Base-by-base conservation (phyloP, 2,888 invertebrate genomes). In the Drosophila stalkeri region DNA sequence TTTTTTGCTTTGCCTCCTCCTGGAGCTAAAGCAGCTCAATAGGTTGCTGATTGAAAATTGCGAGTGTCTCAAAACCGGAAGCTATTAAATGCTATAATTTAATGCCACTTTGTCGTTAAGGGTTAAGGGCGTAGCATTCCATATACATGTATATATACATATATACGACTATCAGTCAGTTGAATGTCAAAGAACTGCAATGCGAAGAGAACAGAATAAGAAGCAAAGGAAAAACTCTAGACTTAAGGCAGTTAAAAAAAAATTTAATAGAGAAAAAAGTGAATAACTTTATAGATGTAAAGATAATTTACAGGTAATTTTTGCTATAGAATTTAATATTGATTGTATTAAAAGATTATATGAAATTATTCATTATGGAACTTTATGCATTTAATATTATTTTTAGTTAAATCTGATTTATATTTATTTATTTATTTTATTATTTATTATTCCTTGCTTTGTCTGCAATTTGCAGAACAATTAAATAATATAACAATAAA, bases 21-120 rank as follows among this genome's bases (percentile, higher is more conserved):
- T 31, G 55, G 12, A 27, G 55, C 14, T 12, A 27, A 3, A 39
- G 39, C 23, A 12, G 39, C 27, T 59, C 44, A 73, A 80, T 72
- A 63, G 79, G 56, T 64, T 64, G 77, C 61, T 84, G 85, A 91
- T 90, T 87, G 90, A 82, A 78, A 78, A 88, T 86, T 72, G 72
- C 62, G 49, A 72, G 72, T 73, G 70, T 72, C 76, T 84, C 52
- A 78, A 68, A 82, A 87, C 87, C 81, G 84, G 84, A 85, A 85
- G 81, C 82, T 69, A 84, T 87, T 81, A 82, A 87, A 68, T 75
- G 33, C 51, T 66, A 81, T 71, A 62, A 70, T 79, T 75, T 68
- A 68, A 72, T 62, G 67, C 49, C 39, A 64, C 37, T 59, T 66
- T 43, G 49, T 35, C 4, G 16, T n/a, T 12, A 64, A 52, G 55